Evolutionary conservation across 2,113 vertebrate species (phyloP).

Genomic region (Puffinus mauretanicus): DNA sequence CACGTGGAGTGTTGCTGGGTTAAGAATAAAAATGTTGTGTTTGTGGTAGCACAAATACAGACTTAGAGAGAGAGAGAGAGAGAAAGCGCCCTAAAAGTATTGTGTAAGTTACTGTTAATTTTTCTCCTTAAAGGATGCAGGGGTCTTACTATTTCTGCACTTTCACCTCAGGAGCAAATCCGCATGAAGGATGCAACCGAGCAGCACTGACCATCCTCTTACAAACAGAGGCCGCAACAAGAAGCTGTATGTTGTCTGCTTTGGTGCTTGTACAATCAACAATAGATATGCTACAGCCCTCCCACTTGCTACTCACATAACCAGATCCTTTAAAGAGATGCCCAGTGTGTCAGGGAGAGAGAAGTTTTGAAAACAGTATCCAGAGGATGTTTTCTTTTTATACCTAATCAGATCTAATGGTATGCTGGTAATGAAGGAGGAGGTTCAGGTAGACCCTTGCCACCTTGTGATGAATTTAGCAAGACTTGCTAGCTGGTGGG

Average conservation of each 20-base stretch:
- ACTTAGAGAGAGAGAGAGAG: not conserved
- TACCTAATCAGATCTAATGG: not conserved
- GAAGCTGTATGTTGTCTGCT: not conserved
- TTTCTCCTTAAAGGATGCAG: not conserved
- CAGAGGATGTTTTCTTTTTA: not conserved
- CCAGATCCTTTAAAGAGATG: not conserved
- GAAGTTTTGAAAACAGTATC: not conserved
- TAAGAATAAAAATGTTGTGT: not conserved
- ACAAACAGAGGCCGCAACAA: not conserved
- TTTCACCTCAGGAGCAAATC: not conserved
- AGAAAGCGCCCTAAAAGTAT: not conserved
- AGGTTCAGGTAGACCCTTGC: not conserved
- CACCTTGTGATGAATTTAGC: not conserved
- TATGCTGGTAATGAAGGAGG: not conserved
- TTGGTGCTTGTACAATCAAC: not conserved
- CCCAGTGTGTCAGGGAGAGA: not conserved
- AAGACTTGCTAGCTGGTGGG: not conserved
- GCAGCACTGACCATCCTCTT: not conserved
- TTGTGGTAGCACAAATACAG: not conserved
- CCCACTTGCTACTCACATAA: not conserved
- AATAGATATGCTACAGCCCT: not conserved
- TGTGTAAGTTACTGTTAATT: not conserved
- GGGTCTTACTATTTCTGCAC: not conserved
- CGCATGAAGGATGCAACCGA: accelerated
- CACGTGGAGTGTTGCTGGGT: not conserved